Base-by-base conservation (phyloP, 2,888 invertebrate species). In the Dynastes hyllus region DNA sequence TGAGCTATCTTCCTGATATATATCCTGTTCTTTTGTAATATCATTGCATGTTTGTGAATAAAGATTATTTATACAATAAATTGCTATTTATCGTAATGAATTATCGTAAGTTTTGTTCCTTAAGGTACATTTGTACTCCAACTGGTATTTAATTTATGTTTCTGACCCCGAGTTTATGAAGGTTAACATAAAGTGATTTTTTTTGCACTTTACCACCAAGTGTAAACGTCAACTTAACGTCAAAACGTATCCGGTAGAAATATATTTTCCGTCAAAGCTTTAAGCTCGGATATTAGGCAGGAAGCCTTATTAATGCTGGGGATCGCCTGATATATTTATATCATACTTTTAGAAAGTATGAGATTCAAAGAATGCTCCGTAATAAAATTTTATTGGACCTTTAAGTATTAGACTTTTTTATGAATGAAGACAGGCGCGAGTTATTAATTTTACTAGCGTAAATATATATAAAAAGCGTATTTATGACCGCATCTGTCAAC, bases 371-470 rank as follows among this genome's bases (percentile, higher is more conserved):
- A 37, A 65, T 65, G 40, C 37, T 40, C 37, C 13, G 37, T n/a
- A 37, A 37, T 40, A 40, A 65, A 65, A 65, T 65, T 65, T 65
- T 65, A 65, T 65, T 65, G 37, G 13, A 32, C 6, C 40, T 37
- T 65, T 65, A 32, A 37, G 65, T 37, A 13, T 58, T 65, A 65
- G 37, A 37, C 65, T 27, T 37, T 5, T n/a, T 65, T 65, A 65
- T 40, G 65, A 37, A 65, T n/a, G 65, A 37, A 65, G 27, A 22
- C 55, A 22, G 55, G 22, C 55, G 55, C 55, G 55, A 27, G 55
- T 65, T 65, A 37, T 65, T 65, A 65, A 37, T 58, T 58, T 58
- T 58, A 58, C 55, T 58, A 22, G 55, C 55, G 55, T 58, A 58
- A 58, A 22, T n/a, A 58, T 16, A 58, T 22, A 58, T 58, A 58